Conservation (phyloP, 2,797 vertebrate genomes). For the Peromyscus eremicus region DNA sequence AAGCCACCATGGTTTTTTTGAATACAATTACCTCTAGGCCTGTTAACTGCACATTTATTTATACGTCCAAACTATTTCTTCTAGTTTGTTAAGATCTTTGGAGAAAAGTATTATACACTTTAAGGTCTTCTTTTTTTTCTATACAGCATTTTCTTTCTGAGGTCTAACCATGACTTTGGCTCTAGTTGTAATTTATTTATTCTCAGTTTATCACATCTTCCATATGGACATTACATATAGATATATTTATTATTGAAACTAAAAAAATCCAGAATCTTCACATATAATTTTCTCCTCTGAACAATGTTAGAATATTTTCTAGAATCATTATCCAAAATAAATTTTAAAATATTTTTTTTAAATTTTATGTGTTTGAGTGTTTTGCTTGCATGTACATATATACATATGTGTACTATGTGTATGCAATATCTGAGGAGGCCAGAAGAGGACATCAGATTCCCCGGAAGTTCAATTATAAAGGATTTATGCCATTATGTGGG, state of each 20-base stretch:
- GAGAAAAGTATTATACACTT: not conserved
- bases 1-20: not conserved
- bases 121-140: not conserved
- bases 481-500: not conserved
- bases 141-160: not conserved
- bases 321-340: not conserved
- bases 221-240: not conserved
- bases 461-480: not conserved
- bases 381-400: not conserved
- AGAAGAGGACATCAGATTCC: not conserved
- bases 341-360: not conserved
- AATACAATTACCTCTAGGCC: not conserved
- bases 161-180: not conserved
- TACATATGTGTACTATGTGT: not conserved
- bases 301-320: not conserved
- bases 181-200: not conserved
- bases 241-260: not conserved
- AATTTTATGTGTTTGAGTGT: not conserved
- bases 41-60: not conserved
- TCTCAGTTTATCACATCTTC: not conserved
- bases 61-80: not conserved
- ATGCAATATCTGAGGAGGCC: not conserved
- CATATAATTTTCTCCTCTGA: not conserved
- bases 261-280: not conserved
- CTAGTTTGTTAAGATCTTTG: not conserved